These are phyloP conservation scores for Sphaerophoria rueppellii DNA, from an alignment of 2,888 invertebrate species.

Conservation along the genomic window DNA sequence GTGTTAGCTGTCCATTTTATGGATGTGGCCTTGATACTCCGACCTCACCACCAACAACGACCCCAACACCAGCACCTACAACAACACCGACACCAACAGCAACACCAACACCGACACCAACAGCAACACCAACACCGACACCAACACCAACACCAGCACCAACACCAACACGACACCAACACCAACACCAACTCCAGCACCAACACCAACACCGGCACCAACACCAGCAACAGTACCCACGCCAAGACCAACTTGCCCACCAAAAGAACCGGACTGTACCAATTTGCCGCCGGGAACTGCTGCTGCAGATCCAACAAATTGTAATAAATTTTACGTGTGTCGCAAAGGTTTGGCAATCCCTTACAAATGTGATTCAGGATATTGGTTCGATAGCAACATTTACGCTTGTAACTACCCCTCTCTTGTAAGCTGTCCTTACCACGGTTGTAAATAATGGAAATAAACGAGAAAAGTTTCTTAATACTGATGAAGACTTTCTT, in stretches of 20 bases:
- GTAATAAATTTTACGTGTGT: slow-evolving; percentile 58
- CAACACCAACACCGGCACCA: not conserved
- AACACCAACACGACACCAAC: not conserved
- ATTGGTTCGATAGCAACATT: slow-evolving; percentile 40
- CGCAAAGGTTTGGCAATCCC: slow-evolving; percentile 13
- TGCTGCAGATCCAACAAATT: slow-evolving; percentile 31
- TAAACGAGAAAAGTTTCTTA: no score
- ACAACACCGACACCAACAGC: not conserved
- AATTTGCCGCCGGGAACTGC: not conserved
- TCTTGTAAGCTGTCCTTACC: slow-evolving; percentile 35
- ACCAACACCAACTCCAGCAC: not conserved
- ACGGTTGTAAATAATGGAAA: slow-evolving; percentile 35
- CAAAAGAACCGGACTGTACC: slow-evolving; percentile 28
- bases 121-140: not conserved
- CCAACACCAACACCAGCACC: slow-evolving; percentile 1
- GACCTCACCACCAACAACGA: no score
- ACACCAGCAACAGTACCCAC: not conserved
- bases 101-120: not conserved
- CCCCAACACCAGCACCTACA: not conserved
- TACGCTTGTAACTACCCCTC: slow-evolving; percentile 28
- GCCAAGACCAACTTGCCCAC: slow-evolving; percentile 11
- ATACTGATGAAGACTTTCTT: no score
- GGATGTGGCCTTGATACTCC: slow-evolving; percentile 25
- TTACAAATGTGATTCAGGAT: slow-evolving; percentile 16
- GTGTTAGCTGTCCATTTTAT: slow-evolving; percentile 30